Base-by-base conservation (phyloP, 2,113 vertebrate species). In the Chaetodon auriga region DNA sequence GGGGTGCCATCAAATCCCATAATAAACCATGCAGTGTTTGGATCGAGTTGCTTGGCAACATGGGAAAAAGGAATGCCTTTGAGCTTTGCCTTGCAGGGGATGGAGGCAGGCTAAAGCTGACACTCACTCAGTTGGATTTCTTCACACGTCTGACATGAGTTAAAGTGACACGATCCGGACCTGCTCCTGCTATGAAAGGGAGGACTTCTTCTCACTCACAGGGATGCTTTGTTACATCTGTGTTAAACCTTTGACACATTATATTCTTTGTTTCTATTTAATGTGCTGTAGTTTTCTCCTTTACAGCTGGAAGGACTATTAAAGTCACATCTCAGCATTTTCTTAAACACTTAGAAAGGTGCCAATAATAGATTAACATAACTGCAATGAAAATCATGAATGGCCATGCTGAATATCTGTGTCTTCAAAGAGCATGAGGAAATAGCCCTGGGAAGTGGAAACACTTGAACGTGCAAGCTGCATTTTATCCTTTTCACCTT, bases 401-500 rank as follows among this genome's bases (percentile, higher is more conserved):
- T 23, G 23, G 3, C 35, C n/a, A 35, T 46, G 43, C 36, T 65
- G 46, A 74, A 74, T 75, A 78, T 66, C 54, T 80, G 57, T 51
- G 2, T n/a, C 41, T 76, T 77, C 66, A 84, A 83, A 77, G 41
- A 78, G 51, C 62, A 82, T 1, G 21, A 14, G 36, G 11, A 71
- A 72, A 30, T 4, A 30, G 7, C 30, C 14, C 36, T 1, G 13
- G 61, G 19, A 60, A 14, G 36, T 9, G 1, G 65, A 78, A 68
- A 60, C 55, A 63, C 18, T 63, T 43, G 43, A 81, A 35, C 21
- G 16, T 11, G 16, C 18, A 55, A 41, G 25, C 23, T 13, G 51
- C 36, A 8, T 43, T 18, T 16, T 48, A 18, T 38, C 8, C 6
- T 45, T 18, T 43, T 93, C 66, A 95, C 95, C 92, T 96, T 96